A percentile compares a stretch with the other conserved stretches of the same genome.
Evolutionary conservation across 2,797 vertebrate genomes (phyloP).

Genomic region (Luscinia megarhynchos): DNA sequence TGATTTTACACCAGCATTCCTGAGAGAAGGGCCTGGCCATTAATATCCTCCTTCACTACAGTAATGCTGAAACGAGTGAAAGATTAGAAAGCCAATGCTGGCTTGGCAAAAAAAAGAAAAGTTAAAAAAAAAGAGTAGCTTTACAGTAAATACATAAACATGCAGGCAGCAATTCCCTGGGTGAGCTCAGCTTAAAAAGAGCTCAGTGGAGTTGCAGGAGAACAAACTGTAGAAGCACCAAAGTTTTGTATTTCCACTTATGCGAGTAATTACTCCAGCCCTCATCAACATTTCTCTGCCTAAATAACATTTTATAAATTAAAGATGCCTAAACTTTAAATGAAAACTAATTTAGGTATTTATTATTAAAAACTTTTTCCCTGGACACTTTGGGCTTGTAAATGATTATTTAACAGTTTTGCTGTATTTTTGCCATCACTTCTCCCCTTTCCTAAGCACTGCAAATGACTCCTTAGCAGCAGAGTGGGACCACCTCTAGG

Average conservation of each 20-base stretch:
- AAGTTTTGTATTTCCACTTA: conserved; percentile 62
- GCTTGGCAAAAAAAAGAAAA: conserved; percentile 10
- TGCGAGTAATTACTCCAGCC: conserved; percentile 42
- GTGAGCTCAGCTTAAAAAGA: conserved; percentile 41
- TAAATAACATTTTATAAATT: conserved; percentile 66
- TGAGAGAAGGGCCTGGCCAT: not conserved
- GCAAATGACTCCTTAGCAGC: not conserved
- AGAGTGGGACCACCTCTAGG: conserved; percentile 16
- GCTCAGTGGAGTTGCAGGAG: conserved; percentile 34
- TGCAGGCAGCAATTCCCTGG: conserved; percentile 27
- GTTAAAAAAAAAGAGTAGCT: not conserved
- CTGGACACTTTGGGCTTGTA: not conserved
- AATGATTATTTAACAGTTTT: conserved; percentile 26
- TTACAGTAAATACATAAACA: conserved; percentile 64
- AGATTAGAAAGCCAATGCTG: conserved; percentile 53
- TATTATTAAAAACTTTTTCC: conserved; percentile 19
- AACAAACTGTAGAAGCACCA: conserved; percentile 24
- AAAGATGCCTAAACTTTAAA: conserved; percentile 63
- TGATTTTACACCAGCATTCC: not conserved
- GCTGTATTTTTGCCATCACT: not conserved
- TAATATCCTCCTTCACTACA: conserved; percentile 19
- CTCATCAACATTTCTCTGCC: conserved; percentile 51
- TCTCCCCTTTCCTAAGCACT: not conserved
- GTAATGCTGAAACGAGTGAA: conserved; percentile 7
- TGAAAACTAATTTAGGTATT: conserved; percentile 69